A percentile compares a stretch with the other conserved stretches of the same genome.
Conservation (phyloP, 2,888 invertebrate genomes). For the Rhopalosiphum nymphaeae region DNA sequence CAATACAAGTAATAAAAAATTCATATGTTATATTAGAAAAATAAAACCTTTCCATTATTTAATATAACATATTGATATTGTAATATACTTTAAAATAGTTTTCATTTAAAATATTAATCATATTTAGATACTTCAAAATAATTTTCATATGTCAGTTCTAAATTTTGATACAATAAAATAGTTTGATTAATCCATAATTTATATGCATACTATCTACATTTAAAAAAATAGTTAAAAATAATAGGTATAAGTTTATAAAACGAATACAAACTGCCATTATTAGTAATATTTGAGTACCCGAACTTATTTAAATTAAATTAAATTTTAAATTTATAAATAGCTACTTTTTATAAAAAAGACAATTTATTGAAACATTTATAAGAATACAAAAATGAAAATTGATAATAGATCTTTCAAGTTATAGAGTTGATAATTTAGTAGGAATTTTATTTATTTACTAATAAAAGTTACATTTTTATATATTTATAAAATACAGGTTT, state of each 20-base stretch:
- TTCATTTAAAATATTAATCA: neutral
- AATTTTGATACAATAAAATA: neutral
- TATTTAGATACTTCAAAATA: neutral
- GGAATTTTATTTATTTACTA: neutral
- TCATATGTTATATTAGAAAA: neutral
- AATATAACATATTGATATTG: neutral
- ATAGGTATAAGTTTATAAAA: neutral
- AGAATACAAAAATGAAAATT: neutral
- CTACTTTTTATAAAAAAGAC: neutral
- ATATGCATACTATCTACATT: neutral
- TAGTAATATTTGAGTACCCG: neutral
- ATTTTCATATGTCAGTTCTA: neutral
- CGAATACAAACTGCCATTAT: neutral
- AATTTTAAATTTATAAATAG: neutral
- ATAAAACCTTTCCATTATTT: neutral
- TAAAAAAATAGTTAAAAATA: neutral
- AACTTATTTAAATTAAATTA: neutral
- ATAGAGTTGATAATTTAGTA: neutral
- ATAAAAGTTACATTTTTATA: neutral
- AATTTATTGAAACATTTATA: neutral
- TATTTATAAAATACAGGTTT: neutral
- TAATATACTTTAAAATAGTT: neutral
- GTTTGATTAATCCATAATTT: neutral
- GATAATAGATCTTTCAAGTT: neutral
- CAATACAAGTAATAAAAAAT: neutral